Base-by-base conservation (phyloP, 2,797 vertebrate species). In the Centropyge bicolor region DNA sequence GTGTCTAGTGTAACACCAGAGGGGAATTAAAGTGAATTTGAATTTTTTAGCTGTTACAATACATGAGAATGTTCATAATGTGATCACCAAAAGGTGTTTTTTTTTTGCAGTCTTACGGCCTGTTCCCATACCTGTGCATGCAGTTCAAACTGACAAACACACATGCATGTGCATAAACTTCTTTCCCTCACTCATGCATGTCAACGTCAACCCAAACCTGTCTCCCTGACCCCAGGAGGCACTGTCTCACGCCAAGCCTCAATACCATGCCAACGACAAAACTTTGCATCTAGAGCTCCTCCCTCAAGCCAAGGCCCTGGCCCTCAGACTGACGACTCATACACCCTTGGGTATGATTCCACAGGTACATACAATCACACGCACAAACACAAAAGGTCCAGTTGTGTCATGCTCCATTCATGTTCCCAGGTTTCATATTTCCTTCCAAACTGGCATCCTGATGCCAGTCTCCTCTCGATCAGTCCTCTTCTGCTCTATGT, bases 231-330 rank as follows among this genome's bases (percentile, higher is more conserved):
- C 81, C 71, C 88, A 96, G 95, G 95, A 74, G 93, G 92, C 91
- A 93, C 94, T 70, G 92, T 96, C 60, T 93, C 95, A 69, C 94
- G 95, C 1, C 91, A 95, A 78, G 84, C 89, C 31, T 90, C 93
- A 48, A 78, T 91, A 48, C 93, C 94, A 14, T 43, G 61, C 24
- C 95, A 94, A 13, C 94, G 94, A 74, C 95, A 92, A 63, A 96
- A 95, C 81, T 92, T 93, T 86, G 87, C 95, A 81, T 92, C 95
- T 0, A 95, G 95, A 94, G 87, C 89, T 67, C 94, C 88, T 80
- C 74, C 85, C 67, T 75, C 86, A 35, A 81, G 86, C 78, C 80
- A 89, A 0, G 89, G 87, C 69, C 57, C 86, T 0, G 72, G 84
- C 67, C 87, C 90, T 70, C 79, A 93, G 57, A 86, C 82, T 19